Base-by-base conservation (phyloP, 2,797 vertebrate species). In the Myoxocephalus aenaeus region DNA sequence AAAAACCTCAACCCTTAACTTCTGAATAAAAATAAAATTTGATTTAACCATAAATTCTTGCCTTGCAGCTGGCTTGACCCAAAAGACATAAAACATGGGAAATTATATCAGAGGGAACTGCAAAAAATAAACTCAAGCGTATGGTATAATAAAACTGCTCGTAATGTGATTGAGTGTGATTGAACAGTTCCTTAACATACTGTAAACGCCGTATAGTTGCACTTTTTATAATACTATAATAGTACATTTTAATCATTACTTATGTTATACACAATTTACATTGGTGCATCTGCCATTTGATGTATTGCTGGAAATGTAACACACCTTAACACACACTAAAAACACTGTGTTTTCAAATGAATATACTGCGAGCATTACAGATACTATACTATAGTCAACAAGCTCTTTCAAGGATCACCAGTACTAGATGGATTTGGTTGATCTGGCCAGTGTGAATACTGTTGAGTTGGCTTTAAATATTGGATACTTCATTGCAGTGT, bases 1-100 rank as follows among this genome's bases (percentile, higher is more conserved):
- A 69, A 67, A 54, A 66, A 82, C 38, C 59, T 46, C 56, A 65
- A 70, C 69, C 75, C 86, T 82, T 85, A 76, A 81, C 69, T 67
- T 75, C 75, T 58, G 62, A 73, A 75, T 76, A 68, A 70, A 87
- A 82, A 71, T 0, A 67, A 79, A 65, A 76, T 81, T 46, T 32
- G 22, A 85, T 84, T 86, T 73, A 53, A n/a, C 15, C 25, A 53
- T 70, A 54, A 17, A 65, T 59, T 78, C 27, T 70, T 69, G 44
- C 34, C 20, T 22, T 27, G 64, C 15, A 65, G 36, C 63, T 40
- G 56, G 8, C 14, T 65, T 76, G 29, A 71, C 34, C 63, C 12
- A 8, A 57, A n/a, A 71, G 22, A 74, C 10, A 25, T 58, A 9
- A 20, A 65, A 64, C 53, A 58, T 11, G 10, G 40, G 18, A 76